A percentile compares a stretch with the other conserved stretches of the same genome.
phyloP scores from a whole-genome alignment of 2,888 invertebrate species.

The Phyllotreta cruciferae region DNA sequence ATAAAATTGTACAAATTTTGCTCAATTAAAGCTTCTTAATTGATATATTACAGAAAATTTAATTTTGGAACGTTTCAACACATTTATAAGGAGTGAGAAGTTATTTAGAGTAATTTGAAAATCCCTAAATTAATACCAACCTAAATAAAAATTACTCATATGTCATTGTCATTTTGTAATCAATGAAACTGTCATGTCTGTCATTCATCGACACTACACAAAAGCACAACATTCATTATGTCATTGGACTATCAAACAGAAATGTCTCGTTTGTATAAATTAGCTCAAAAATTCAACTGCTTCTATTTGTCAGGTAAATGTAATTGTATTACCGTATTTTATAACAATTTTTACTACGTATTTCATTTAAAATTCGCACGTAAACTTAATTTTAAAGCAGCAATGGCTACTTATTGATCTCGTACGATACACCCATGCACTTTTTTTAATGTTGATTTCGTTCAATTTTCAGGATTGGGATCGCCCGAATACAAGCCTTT shows the following conservation, averaged over 20 bases:
- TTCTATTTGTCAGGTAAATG: constrained; percentile 84
- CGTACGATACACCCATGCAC: constrained; percentile 43
- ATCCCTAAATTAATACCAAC: no score
- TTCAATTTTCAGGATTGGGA: constrained; percentile 69
- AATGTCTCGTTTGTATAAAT: constrained; percentile 75
- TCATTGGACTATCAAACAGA: constrained; percentile 39
- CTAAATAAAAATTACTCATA: no score
- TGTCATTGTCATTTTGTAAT: no score
- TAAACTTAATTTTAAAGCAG: constrained; percentile 33
- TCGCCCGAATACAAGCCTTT: constrained; percentile 85
- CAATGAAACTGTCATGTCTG: constrained; percentile 12
- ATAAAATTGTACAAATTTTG: no score
- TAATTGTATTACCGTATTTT: constrained; percentile 3
- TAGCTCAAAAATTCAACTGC: constrained; percentile 88
- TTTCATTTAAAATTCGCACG: constrained; percentile 34
- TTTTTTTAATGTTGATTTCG: constrained; percentile 18
- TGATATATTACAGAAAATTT: no score
- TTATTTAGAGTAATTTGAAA: no score
- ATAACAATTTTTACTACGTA: constrained; percentile 15
- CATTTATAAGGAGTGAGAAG: no score
- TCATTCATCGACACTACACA: background rate
- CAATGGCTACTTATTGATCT: constrained; percentile 45
- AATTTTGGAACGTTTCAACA: no score
- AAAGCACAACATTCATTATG: constrained; percentile 38
- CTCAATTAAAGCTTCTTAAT: no score